A percentile compares a stretch with the other conserved stretches of the same genome.
Evolutionary conservation across 2,113 vertebrate genomes (phyloP).

Genomic region (Dinomys branickii): DNA sequence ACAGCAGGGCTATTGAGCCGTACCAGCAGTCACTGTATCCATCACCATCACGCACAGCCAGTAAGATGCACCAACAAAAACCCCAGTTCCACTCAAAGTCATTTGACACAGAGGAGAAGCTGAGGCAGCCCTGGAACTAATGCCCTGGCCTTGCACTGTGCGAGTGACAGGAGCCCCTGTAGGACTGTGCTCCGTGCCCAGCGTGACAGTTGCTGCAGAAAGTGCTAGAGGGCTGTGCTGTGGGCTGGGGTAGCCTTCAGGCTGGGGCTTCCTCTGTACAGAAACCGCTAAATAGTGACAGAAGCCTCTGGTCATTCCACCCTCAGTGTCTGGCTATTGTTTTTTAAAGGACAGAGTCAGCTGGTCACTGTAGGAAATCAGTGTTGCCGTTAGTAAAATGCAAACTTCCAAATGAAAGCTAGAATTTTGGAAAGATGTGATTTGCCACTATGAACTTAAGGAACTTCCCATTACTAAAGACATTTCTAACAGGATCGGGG

Average conservation of each 20-base stretch:
- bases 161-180: not conserved
- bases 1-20: not conserved
- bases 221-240: not conserved
- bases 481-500: not conserved
- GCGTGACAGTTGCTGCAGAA: fast-evolving
- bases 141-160: fast-evolving
- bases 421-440: not conserved
- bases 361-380: not conserved
- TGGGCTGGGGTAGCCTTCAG: fast-evolving
- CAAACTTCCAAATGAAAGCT: not conserved
- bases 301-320: not conserved
- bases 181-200: fast-evolving
- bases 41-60: not conserved
- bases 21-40: too few species aligned
- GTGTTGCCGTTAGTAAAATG: not conserved
- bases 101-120: not conserved
- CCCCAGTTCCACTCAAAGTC: not conserved
- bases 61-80: not conserved
- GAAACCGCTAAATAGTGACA: not conserved
- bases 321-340: not conserved
- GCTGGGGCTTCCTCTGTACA: too few species aligned
- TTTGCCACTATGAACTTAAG: not conserved
- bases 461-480: not conserved
- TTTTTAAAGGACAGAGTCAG: not conserved
- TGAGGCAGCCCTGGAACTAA: not conserved